Conservation (phyloP, 2,113 vertebrate species). For the Cygnus buccinator region DNA sequence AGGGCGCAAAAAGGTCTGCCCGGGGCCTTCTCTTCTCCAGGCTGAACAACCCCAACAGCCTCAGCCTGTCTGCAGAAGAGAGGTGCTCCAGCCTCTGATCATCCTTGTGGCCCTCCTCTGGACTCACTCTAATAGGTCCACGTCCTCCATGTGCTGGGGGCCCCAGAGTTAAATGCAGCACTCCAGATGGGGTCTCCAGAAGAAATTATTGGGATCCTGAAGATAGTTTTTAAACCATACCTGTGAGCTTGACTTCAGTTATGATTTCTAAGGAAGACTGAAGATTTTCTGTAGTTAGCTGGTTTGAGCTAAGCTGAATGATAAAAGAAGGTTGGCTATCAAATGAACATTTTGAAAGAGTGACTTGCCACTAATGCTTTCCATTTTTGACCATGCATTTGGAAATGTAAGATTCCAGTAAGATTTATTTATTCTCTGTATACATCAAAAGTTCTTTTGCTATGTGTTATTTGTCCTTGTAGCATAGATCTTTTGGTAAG, state of each 20-base stretch:
- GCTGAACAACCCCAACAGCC: too few relatives aligned
- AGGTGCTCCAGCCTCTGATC: too few relatives aligned
- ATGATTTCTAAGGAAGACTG: background rate
- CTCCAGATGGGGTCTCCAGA: background rate
- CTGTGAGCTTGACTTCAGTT: background rate
- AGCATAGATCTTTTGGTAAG: background rate
- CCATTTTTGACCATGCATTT: background rate
- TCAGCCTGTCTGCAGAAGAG: too few relatives aligned
- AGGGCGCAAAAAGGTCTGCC: too few relatives aligned
- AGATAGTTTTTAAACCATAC: background rate
- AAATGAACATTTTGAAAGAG: background rate
- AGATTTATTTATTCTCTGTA: background rate
- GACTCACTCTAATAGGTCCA: too few relatives aligned
- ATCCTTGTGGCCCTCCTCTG: too few relatives aligned
- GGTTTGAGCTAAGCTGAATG: background rate
- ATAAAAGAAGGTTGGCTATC: background rate
- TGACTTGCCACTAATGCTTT: background rate
- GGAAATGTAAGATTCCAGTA: background rate
- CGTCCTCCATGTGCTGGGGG: too few relatives aligned
- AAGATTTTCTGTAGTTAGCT: background rate
- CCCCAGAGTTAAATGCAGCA: too few relatives aligned
- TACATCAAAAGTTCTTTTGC: background rate
- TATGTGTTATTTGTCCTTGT: background rate
- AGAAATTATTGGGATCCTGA: background rate
- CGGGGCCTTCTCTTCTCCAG: too few relatives aligned